Conservation (phyloP, 2,797 vertebrate species). For the Scleropages formosus region DNA sequence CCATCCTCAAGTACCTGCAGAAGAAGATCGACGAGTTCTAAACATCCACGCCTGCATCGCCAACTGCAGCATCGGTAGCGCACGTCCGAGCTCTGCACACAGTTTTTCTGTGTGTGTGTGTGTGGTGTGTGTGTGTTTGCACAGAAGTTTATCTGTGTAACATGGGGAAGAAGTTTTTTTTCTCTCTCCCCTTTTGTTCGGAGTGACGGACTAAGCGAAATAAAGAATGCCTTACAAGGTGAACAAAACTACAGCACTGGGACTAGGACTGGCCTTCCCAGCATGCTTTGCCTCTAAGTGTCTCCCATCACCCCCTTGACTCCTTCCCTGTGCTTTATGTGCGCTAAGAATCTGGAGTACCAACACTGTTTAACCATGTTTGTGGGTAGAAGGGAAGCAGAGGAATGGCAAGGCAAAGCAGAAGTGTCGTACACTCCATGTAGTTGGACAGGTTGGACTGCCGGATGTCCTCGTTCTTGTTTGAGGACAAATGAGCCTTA, state of each 20-base stretch:
- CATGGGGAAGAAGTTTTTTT: background rate
- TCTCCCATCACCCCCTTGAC: background rate
- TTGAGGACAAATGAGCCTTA: conserved; percentile 32
- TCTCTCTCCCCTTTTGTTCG: background rate
- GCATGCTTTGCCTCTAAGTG: conserved; percentile 1
- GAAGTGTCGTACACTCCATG: conserved; percentile 8
- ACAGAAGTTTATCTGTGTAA: background rate
- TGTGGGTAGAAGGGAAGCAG: background rate
- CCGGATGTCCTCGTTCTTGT: conserved; percentile 19
- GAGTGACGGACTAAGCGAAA: background rate
- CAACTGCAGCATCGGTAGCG: too few relatives aligned
- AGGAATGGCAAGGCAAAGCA: conserved; percentile 2
- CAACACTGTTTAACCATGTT: background rate
- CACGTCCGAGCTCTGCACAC: background rate
- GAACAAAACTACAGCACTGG: background rate
- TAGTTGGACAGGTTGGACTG: conserved; percentile 22
- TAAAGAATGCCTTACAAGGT: background rate
- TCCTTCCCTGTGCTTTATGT: background rate
- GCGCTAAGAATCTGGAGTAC: background rate
- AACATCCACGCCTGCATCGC: conserved; percentile 30
- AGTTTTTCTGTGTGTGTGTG: too few relatives aligned
- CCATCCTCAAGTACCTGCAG: conserved; percentile 91
- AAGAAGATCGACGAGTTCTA: conserved; percentile 84
- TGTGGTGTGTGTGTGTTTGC: background rate
- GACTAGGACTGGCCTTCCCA: background rate